Conservation (phyloP, 2,888 invertebrate genomes). For the Corbicula japonica region DNA sequence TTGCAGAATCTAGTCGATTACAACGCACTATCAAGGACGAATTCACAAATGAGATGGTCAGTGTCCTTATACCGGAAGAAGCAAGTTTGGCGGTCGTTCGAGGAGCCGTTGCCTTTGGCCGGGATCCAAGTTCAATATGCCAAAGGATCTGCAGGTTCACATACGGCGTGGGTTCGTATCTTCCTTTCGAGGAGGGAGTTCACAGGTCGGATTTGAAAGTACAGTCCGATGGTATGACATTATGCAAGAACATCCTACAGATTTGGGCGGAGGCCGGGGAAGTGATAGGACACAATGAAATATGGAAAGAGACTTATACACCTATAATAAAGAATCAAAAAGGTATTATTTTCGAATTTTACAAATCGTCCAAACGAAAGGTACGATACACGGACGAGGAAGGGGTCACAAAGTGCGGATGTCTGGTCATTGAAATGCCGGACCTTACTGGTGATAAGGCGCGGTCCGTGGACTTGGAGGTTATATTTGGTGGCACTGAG, state of each 20-base stretch:
- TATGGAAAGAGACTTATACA: slow-evolving; percentile 83
- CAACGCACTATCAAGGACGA: slow-evolving; percentile 76
- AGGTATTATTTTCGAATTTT: slow-evolving; percentile 84
- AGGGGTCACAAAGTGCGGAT: slow-evolving; percentile 82
- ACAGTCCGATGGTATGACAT: slow-evolving; percentile 79
- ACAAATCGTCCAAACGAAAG: slow-evolving; percentile 74
- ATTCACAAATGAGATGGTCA: slow-evolving; percentile 78
- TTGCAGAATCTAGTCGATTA: slow-evolving; percentile 80
- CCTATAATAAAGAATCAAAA: slow-evolving; percentile 83
- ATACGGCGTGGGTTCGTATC: slow-evolving; percentile 82
- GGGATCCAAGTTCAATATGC: slow-evolving; percentile 82
- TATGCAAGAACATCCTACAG: slow-evolving; percentile 81
- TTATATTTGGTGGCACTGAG: slow-evolving; percentile 83
- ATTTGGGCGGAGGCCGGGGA: slow-evolving; percentile 82
- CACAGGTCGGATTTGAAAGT: slow-evolving; percentile 82
- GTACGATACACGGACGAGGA: slow-evolving; percentile 82
- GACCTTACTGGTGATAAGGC: slow-evolving; percentile 81
- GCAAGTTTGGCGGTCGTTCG: slow-evolving; percentile 82
- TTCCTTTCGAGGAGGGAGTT: slow-evolving; percentile 79
- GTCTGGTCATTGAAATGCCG: slow-evolving; percentile 82
- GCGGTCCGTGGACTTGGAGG: slow-evolving; percentile 83
- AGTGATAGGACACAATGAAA: slow-evolving; percentile 82
- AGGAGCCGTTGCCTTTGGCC: slow-evolving; percentile 83
- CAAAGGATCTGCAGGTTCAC: slow-evolving; percentile 83
- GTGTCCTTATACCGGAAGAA: slow-evolving; percentile 81